Conservation (phyloP, 2,113 vertebrate genomes). For the Cyphomyrus plagiostoma region DNA sequence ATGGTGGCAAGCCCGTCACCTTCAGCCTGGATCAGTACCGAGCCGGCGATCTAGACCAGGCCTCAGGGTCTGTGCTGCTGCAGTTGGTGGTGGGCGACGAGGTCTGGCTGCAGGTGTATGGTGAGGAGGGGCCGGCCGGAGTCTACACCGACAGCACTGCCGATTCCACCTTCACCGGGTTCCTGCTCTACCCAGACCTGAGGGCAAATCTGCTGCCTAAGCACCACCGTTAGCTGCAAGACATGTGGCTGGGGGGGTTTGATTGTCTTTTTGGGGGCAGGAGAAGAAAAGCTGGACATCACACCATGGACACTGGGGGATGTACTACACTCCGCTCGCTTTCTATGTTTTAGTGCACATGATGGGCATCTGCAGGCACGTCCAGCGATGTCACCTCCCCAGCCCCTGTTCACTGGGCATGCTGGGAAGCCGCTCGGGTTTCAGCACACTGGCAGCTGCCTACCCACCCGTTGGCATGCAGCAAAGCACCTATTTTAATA, state of each 20-base stretch:
- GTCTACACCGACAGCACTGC: constrained; percentile 71
- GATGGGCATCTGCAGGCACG: neutral
- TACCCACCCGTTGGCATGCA: neutral
- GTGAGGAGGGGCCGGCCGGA: constrained; percentile 52
- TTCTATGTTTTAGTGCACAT: neutral
- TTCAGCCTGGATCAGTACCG: constrained; percentile 74
- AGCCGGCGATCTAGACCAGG: constrained; percentile 66
- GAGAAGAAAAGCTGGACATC: neutral
- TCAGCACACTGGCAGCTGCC: neutral
- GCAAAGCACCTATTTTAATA: neutral
- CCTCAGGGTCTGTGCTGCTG: constrained; percentile 63
- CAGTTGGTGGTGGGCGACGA: constrained; percentile 62
- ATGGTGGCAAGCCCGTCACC: constrained; percentile 60
- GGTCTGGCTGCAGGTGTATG: constrained; percentile 73
- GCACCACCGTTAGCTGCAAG: constrained; percentile 4
- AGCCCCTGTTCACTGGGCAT: no score
- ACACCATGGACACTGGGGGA: neutral
- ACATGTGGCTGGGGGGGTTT: neutral
- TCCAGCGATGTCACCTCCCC: neutral
- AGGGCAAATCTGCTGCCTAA: constrained; percentile 17
- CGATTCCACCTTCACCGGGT: constrained; percentile 72
- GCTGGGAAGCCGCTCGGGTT: neutral
- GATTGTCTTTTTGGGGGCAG: neutral
- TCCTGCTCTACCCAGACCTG: constrained; percentile 67
- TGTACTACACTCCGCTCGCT: neutral